Base-by-base conservation (phyloP, 2,888 invertebrate species). In the Candidula unifasciata region DNA sequence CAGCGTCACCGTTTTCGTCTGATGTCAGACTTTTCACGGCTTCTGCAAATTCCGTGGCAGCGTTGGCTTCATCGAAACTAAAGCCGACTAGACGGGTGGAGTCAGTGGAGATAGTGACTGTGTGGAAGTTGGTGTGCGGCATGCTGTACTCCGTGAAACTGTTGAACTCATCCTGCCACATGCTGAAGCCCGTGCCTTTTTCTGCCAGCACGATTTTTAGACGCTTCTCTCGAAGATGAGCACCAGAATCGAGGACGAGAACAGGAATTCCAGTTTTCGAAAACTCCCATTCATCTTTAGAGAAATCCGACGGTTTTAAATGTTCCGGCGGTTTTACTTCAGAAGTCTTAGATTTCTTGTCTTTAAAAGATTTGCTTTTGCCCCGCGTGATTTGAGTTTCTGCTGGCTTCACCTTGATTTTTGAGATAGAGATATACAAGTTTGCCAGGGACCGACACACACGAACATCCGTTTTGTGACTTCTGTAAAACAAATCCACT, bases 121-220 rank as follows among this genome's bases (percentile, higher is more conserved):
- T 97, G 93, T 97, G 97, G 92, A 97, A 97, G 85, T 93, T 94
- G 21, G 91, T 89, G 68, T 96, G 96, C 69, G 96, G 95, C 0
- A 96, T 96, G 84, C 88, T 91, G 94, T 97, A 97, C 84, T 96
- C 95, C 18, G 96, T 96, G 87, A 97, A 94, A 92, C 96, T 96
- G 93, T 97, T 96, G 89, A 97, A 96, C 79, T 95, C 95, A 93
- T 97, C 97, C 88, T 95, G 95, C 97, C 97, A 97, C 37, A 97
- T 94, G 83, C 96, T 96, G 93, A 97, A 97, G 84, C 96, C 96
- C 0, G 97, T 96, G 27, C 97, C 97, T 64, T 96, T 95, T 92
- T 97, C 96, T 3, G 96, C 96, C 80, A 97, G 93, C 6, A 96
- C 95, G 68, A 97, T 95, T 88, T 96, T 96, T 21, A 97, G 87